Base-by-base conservation (phyloP, 37 sponge, comb jelly and placozoan species). In the Theonella swinhoei region DNA sequence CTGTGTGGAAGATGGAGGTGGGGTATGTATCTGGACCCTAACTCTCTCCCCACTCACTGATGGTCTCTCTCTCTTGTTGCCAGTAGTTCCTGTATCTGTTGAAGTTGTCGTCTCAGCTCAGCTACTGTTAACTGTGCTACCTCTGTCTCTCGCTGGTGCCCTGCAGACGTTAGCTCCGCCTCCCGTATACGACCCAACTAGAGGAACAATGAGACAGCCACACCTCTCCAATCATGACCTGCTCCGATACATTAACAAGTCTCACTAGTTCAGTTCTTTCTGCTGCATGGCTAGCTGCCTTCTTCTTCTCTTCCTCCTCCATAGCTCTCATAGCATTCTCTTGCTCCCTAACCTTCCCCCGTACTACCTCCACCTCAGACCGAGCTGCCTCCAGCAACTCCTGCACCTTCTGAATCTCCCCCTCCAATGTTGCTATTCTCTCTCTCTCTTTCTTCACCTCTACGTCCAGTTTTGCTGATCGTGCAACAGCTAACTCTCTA, bases 61-160 rank as follows among this genome's bases (percentile, higher is more conserved):
- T 86, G 92, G 38, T 95, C 88, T 36, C 73, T 79, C 70, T 95
- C 95, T 72, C 87, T 85, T 7, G 68, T 76, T 0, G 80, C 89
- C 39, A 95, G 80, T 28, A 95, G 80, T 41, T 91, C 89, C 60
- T 95, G 95, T 1, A 91, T 39, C 29, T 95, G 77, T 1, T 80
- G 76, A 0, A 95, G 26, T 70, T 91, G 87, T 54, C 39, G 37
- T 42, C 85, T 81, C 36, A 79, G 60, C 64, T 91, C 76, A 42
- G 36, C 77, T 1, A 73, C 80, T 9, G 72, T 78, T 39, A 60
- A 81, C 72, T 42, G 80, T 66, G 85, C 63, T 3, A 83, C 64
- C 40, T 81, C 80, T 5, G 68, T 42, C 42, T 93, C 90, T 68
- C 78, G 76, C 66, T 71, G 72, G 39, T 61, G 61, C 17, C 64